Evolutionary conservation across 2,113 vertebrate genomes (phyloP), one percentile per base, ranked within the genome.

Genomic region (Sceloporus tristichus): DNA sequence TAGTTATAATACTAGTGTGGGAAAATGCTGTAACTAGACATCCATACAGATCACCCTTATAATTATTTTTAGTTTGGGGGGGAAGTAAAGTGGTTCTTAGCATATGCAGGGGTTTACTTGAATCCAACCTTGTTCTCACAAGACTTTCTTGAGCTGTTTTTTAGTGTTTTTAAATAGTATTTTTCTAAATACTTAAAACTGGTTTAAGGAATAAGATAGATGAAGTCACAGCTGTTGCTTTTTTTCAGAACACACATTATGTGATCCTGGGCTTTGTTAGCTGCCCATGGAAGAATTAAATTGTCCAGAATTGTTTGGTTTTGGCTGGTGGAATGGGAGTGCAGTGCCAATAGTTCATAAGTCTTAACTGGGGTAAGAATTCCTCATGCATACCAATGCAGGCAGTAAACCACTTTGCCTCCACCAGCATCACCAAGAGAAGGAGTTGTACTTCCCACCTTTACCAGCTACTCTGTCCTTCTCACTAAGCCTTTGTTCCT

Each of bases 241-340:
- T 11, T 84, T 71, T 78, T 84, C 53, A 71, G 18, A 59, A 71
- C 27, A n/a, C 16, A 74, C 5, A 34, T n/a, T 54, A 5, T 25
- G 82, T 93, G 88, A 90, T 87, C 79, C 7, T 93, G 79, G 8
- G 40, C 73, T 2, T 56, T 85, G 54, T 76, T 82, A 82, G 56
- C 38, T 88, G 80, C 83, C 87, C 86, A 77, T 19, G 75, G 59
- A 75, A 71, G 40, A 59, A 75, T 40, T 56, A 34, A 86, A 90
- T 3, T 87, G n/a, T 75, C 9, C 48, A 27, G 34, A n/a, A 16
- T 25, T 87, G 71, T 25, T 90, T 83, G 81, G 65, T 27, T 83
- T 70, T 0, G 1, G 85, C 80, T 89, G 73, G 65, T 40, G 65
- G 85, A 86, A 80, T 88, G 65, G 90, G 89, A 0, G 27, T 91